phyloP scores from a whole-genome alignment of 1,140 invertebrate genomes.

The Apocrypta bakeri region DNA sequence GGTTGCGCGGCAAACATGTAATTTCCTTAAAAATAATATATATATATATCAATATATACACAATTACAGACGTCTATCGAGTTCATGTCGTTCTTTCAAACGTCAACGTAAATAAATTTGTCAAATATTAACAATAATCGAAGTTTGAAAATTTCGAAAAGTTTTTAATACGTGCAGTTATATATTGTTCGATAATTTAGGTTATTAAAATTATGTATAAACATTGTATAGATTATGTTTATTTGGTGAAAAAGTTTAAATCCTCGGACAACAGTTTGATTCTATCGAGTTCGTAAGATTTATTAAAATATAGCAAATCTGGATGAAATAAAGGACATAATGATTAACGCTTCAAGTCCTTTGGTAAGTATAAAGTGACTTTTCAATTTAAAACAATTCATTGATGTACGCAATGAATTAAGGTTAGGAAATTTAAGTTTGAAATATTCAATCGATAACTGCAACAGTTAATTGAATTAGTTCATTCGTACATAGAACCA shows the following conservation, averaged over 20 bases:
- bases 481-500: too few relatives aligned
- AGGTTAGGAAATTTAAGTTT: background rate
- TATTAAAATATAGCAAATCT: constrained; percentile 77
- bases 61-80: too few relatives aligned
- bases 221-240: background rate
- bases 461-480: too few relatives aligned
- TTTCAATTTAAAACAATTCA: background rate
- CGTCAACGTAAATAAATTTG: too few relatives aligned
- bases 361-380: constrained; percentile 76
- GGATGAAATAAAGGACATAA: constrained; percentile 83
- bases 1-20: too few relatives aligned
- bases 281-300: background rate
- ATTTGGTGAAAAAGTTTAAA: background rate
- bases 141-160: background rate
- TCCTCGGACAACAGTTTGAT: background rate
- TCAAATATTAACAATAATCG: too few relatives aligned
- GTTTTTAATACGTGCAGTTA: background rate
- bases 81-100: too few relatives aligned
- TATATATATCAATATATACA: too few relatives aligned
- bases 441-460: background rate
- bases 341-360: constrained; percentile 88
- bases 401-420: background rate
- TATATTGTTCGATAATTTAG: background rate
- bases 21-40: too few relatives aligned
- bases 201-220: background rate